These are phyloP conservation scores for Muraenolepis orangiensis DNA, from an alignment of 2,797 vertebrate genomes.

Conservation along the genomic window DNA sequence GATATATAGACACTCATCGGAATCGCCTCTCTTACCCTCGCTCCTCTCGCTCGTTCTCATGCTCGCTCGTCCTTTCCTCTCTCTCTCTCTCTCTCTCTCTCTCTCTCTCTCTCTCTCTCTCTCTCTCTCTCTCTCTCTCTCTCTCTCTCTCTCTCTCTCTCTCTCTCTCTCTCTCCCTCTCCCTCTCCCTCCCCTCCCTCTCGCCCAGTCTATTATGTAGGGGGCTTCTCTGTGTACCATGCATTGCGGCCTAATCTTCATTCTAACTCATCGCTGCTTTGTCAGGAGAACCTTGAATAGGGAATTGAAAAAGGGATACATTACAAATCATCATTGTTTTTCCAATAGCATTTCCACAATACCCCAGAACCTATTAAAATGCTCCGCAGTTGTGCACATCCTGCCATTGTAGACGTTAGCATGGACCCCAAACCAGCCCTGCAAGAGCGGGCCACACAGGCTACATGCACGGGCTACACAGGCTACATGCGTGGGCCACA, in stretches of 20 bases:
- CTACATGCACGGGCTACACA: background rate
- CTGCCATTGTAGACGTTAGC: background rate
- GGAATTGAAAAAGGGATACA: background rate
- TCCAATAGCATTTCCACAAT: background rate
- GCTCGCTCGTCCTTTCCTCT: background rate
- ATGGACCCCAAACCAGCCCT: background rate
- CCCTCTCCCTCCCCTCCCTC: background rate
- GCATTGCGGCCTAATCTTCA: background rate
- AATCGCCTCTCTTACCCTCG: slow-evolving; percentile 10
- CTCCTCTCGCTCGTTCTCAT: slow-evolving; percentile 10
- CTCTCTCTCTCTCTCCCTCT: background rate
- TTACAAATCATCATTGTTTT: background rate
- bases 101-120: background rate
- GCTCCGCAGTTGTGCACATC: background rate
- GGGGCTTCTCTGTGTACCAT: background rate
- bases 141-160: slow-evolving; percentile 3
- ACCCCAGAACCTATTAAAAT: background rate
- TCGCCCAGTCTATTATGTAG: background rate
- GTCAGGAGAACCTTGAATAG: background rate
- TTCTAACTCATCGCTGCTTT: background rate
- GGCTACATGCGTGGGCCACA: background rate
- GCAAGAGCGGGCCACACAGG: background rate
- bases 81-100: background rate
- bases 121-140: background rate
- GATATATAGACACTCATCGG: slow-evolving; percentile 16